Evolutionary conservation across 2,888 invertebrate species (phyloP).

Genomic region (Xylota sylvarum): DNA sequence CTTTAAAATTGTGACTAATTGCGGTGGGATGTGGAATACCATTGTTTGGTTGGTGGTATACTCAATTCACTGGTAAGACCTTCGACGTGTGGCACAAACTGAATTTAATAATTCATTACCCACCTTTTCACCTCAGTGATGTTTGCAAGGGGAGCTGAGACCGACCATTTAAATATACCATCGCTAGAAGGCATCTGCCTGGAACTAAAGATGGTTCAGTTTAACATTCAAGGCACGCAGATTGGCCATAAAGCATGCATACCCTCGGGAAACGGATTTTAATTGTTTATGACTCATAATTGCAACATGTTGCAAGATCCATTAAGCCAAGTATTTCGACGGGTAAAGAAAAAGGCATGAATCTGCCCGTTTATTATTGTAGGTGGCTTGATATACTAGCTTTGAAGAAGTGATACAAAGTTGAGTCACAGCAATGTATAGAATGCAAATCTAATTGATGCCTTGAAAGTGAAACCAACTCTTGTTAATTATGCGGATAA

Average conservation of each 20-base stretch:
- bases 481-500: background rate
- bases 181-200: constrained; percentile 19
- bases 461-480: background rate
- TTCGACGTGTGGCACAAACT: constrained; percentile 32
- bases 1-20: constrained; percentile 44
- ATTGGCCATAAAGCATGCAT: constrained; percentile 4
- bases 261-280: constrained; percentile 8
- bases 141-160: background rate
- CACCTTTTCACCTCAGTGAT: too few relatives aligned
- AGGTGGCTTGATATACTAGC: background rate
- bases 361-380: background rate
- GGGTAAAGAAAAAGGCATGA: too few relatives aligned
- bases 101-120: constrained; percentile 38
- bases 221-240: constrained; percentile 39
- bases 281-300: constrained; percentile 48
- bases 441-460: constrained; percentile 15
- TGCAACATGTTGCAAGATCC: constrained; percentile 29
- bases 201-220: constrained; percentile 19
- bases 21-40: constrained; percentile 24
- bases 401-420: background rate
- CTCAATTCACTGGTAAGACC: constrained; percentile 5
- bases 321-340: background rate
- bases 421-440: background rate
- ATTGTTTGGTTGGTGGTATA: constrained; percentile 9
- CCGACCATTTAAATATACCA: constrained; percentile 17